Base-by-base conservation (phyloP, 2,113 vertebrate genomes). In the Thinocorus orbignyianus region DNA sequence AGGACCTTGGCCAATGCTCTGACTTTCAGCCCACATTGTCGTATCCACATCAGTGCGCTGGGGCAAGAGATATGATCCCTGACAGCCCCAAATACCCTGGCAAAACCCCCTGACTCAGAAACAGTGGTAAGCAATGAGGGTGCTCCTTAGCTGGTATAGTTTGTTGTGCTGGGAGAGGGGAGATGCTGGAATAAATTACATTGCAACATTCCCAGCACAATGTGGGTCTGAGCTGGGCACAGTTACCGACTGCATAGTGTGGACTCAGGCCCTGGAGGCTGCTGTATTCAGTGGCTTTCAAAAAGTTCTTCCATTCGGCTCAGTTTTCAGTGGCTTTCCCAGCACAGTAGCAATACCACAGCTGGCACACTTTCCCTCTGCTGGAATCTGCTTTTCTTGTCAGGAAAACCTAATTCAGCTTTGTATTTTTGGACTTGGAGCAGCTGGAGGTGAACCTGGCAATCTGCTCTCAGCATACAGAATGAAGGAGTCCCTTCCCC, bases 331-430 rank as follows among this genome's bases (percentile, higher is more conserved):
- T 81, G 92, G 88, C 88, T 96, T 96, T 95, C 95, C 93, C 90
- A 96, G 94, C 88, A 96, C 93, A 95, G 90, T 94, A 96, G 93
- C 95, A 92, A 93, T 81, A 95, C 80, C 80, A 57, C 2, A 1
- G 86, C 83, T 96, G 95, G 95, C 92, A 86, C 2, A 61, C 77
- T 93, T 96, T 57, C 85, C 68, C n/a, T 81, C 80, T 84, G 55
- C 51, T 96, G 93, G 90, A 96, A 95, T 93, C 78, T 93, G 85
- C 80, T 92, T 96, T 96, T 93, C 94, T 95, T 90, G 88, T 96
- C 81, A 86, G 83, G 88, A 93, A 90, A 95, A 96, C 55, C 11
- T 11, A 95, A 91, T 61, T 94, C 57, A 39, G 77, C 68, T 95
- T 90, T 88, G 88, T 78, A 80, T 81, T 88, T 94, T 68, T 95